Evolutionary conservation across 2,113 vertebrate genomes (phyloP), one percentile per base, ranked within the genome.

Genomic region (Vimba vimba): DNA sequence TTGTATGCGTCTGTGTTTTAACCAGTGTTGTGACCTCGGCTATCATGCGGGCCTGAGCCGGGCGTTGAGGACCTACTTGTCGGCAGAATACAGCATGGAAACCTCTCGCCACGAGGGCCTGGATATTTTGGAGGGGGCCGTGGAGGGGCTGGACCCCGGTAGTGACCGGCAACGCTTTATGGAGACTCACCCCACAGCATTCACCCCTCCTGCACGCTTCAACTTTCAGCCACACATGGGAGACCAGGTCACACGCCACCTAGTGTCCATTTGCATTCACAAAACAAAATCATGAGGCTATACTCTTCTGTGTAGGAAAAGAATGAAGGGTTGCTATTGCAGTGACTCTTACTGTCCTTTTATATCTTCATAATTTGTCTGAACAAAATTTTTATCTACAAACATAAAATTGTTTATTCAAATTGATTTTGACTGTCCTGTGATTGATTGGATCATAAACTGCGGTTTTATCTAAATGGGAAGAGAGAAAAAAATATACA

Each of bases 21-120:
- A n/a, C 92, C 92, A 99, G 98, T 99, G 98, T 91, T 99, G 97
- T 88, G 98, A 99, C 94, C 95, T 99, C 92, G 98, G 98, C 92
- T 99, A 99, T 92, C 98, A 99, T 8, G 97, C 97, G 90, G 98
- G 97, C 94, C 95, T 99, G 91, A 99, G 98, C 92, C 95, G 98
- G 92, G 97, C 97, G 17, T 92, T 99, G 75, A 96, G 96, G 93
- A 99, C 98, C 2, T 99, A 98, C 91, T 96, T 99, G 68, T 99
- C 98, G 59, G 98, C 98, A 3, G 98, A 99, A 81, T 97, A 99
- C 90, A 98, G 98, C 91, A 95, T 99, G 88, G 98, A 99, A 93
- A 98, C 97, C 77, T 99, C 98, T 88, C 96, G 97, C 85, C 96
- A 99, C 12, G 97, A 99, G 62, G 98, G 98, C 13, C 94, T 99